Base-by-base conservation (phyloP, 2,113 vertebrate species). In the Grallaria varia region DNA sequence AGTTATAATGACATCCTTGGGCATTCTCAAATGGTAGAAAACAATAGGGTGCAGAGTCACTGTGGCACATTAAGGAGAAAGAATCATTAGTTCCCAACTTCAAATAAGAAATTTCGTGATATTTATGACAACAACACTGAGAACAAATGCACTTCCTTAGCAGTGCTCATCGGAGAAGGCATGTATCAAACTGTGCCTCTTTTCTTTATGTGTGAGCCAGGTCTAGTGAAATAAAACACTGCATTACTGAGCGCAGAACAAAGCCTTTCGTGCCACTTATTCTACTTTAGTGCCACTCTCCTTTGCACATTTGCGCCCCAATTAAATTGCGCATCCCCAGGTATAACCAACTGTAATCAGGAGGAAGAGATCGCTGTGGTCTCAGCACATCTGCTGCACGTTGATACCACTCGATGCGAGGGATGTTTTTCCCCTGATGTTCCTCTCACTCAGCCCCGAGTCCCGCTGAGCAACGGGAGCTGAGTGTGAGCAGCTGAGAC, bases 1-100 rank as follows among this genome's bases (percentile, higher is more conserved):
- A 97, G 97, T 97, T 98, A 96, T 97, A 98, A 98, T 98, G 98
- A 97, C 97, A 98, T 98, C 97, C 97, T 96, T 86, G 40, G 97
- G 97, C 98, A 89, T 97, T 97, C 97, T 97, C 95, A 97, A 97
- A 97, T 83, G 92, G 97, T 66, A 31, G 97, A 91, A 97, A 98
- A 97, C 98, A 98, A 98, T 97, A 93, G 97, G 96, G 93, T 97
- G 95, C 96, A 87, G 95, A 96, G 95, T 96, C 84, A 92, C 93
- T 91, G 97, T 78, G 95, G 93, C 94, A 96, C 92, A 97, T 97
- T 97, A 97, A 96, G 95, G 81, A 91, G 95, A 96, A 95, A 96
- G 97, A 98, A 98, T 98, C 97, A 98, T 98, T 98, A 97, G 95
- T 97, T 97, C 94, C 91, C 93, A 89, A 97, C 96, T 97, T 97